phyloP scores from a whole-genome alignment of 2,888 invertebrate species.

The Eupeodes latifasciatus region DNA sequence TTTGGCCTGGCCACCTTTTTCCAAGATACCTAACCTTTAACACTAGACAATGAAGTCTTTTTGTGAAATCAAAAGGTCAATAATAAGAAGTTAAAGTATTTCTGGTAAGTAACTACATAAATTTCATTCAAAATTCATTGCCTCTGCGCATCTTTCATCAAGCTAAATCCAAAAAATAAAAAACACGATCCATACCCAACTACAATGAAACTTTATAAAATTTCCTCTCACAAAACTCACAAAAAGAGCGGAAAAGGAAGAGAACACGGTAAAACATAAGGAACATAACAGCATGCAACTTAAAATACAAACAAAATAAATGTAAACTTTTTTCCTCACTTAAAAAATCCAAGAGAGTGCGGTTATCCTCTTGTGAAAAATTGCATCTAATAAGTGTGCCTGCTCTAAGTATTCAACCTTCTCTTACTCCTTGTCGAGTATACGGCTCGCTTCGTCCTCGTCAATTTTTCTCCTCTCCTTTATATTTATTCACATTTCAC shows the following conservation, averaged over 20 bases:
- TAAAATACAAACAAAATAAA: neutral
- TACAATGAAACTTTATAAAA: neutral
- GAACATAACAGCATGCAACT: slow-evolving; percentile 9
- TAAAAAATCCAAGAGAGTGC: slow-evolving; percentile 48
- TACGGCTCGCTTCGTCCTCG: neutral
- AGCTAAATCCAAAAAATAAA: neutral
- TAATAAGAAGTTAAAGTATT: neutral
- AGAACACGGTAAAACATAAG: slow-evolving; percentile 46
- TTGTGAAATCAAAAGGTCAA: too few relatives aligned
- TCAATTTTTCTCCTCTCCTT: slow-evolving; percentile 7
- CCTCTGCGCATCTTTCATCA: neutral
- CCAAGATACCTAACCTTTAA: too few relatives aligned
- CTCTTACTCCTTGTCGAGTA: neutral
- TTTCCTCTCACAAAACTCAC: slow-evolving; percentile 14
- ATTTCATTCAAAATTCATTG: slow-evolving; percentile 10
- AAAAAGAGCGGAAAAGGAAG: slow-evolving; percentile 36
- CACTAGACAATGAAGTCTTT: too few relatives aligned
- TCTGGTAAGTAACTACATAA: neutral
- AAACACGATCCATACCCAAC: neutral
- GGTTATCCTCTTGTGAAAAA: slow-evolving; percentile 70
- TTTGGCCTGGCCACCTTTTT: too few relatives aligned
- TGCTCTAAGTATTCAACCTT: slow-evolving; percentile 49
- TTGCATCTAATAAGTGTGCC: slow-evolving; percentile 73
- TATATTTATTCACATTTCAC: slow-evolving; percentile 10
- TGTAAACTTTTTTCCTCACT: slow-evolving; percentile 38